Base-by-base conservation (phyloP, 1,140 invertebrate genomes). In the Dinothrombium tinctorium region DNA sequence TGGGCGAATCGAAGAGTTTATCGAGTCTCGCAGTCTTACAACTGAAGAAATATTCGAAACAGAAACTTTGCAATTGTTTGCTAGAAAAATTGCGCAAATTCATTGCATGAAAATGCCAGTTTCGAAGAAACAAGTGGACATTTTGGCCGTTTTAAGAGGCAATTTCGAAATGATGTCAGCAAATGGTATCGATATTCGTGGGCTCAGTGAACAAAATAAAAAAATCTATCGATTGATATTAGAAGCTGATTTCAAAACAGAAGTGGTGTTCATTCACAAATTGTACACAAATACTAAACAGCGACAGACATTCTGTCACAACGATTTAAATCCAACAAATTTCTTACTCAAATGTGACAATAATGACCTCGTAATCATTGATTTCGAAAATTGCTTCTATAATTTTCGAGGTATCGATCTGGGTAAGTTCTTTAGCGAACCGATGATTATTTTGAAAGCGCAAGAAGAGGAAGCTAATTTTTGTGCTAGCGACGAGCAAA, bases 391-490 rank as follows among this genome's bases (percentile, higher is more conserved):
- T 26, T 21, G 37, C 22, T 4, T 11, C 14, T 12, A 19, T 4
- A 26, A 24, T 19, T 29, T 19, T 26, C 37, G 37, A 2, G 23
- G 12, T 3, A 26, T 39, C 5, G 37, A 39, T 19, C 20, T 39
- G 23, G 37, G 37, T n/a, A 28, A 39, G 20, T 39, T 39, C 22
- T 28, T 39, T n/a, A 11, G 14, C 22, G 37, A 39, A 39, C 23
- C 28, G 12, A 12, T 14, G 12, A 6, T 39, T 4, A 15, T 8
- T 7, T 14, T 17, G 4, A 17, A 26, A 4, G 12, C 4, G 3
- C 6, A 39, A 14, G 22, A 29, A 20, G 17, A 12, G 22, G 28
- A 29, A 9, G 28, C 14, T 9, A 9, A 9, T 29, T 15, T 5
- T 26, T 24, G 15, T 12, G 9, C 22, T 7, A 8, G 11, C 11